Evolutionary conservation across 2,888 invertebrate genomes (phyloP).

Genomic region (Melieria crassipennis): DNA sequence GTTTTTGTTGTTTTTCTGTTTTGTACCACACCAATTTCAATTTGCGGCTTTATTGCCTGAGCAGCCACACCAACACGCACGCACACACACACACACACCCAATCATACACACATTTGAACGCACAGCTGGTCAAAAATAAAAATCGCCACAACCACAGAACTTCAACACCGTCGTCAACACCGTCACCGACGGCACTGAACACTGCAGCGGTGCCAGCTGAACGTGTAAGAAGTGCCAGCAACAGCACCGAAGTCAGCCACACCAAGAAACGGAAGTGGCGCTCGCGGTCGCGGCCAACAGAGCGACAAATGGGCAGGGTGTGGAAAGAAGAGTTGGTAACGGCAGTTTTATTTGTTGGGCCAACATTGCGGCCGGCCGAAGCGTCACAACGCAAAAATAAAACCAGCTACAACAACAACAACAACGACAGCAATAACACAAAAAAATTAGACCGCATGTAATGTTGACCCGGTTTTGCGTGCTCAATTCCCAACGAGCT

Average conservation of each 20-base stretch:
- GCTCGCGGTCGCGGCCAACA: too few species aligned
- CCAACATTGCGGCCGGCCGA: slow-evolving; percentile 40
- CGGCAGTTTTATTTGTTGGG: slow-evolving; percentile 38
- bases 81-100: slow-evolving; percentile 20
- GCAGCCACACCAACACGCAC: slow-evolving; percentile 1
- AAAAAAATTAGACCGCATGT: slow-evolving; percentile 48
- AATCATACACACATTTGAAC: not conserved
- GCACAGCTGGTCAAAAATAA: slow-evolving; percentile 15
- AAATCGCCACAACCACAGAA: not conserved
- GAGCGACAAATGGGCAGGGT: too few species aligned
- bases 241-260: slow-evolving; percentile 22
- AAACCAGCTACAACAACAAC: slow-evolving; percentile 15
- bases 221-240: not conserved
- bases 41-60: slow-evolving; percentile 32
- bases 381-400: slow-evolving; percentile 15
- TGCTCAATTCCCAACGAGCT: slow-evolving; percentile 21
- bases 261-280: slow-evolving; percentile 31
- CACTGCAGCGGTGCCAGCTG: not conserved
- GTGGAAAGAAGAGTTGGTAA: slow-evolving; percentile 30
- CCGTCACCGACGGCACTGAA: slow-evolving; percentile 20
- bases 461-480: slow-evolving; percentile 56
- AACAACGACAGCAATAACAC: slow-evolving; percentile 21
- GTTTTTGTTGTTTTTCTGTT: slow-evolving; percentile 30
- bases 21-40: slow-evolving; percentile 37
- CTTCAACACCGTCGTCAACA: slow-evolving; percentile 7